Conservation (phyloP, 2,888 invertebrate species). For the Hyposoter dolosus region DNA sequence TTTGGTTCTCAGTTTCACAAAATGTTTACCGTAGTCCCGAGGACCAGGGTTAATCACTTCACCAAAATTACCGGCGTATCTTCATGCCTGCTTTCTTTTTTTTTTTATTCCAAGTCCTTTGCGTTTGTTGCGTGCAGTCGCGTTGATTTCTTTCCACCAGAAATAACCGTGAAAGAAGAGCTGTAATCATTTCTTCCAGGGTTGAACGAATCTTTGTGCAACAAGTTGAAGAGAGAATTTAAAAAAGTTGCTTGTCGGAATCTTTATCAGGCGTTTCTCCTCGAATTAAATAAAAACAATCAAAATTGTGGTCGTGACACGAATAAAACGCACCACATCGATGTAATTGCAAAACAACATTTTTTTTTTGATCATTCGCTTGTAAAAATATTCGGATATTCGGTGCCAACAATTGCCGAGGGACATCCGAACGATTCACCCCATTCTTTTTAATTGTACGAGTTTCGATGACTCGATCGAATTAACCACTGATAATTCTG, state of each 20-base stretch:
- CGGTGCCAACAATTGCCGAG: neutral
- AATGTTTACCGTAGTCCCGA: conserved; percentile 19
- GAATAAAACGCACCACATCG: neutral
- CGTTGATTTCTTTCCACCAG: conserved; percentile 17
- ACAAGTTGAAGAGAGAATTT: neutral
- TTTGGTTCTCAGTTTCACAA: conserved; percentile 17
- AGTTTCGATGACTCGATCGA: conserved; percentile 26
- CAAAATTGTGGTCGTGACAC: conserved; percentile 13
- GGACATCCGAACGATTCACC: neutral
- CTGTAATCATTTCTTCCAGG: conserved; percentile 25
- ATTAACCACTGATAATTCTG: conserved; percentile 31
- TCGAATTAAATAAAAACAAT: neutral
- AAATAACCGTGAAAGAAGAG: conserved; percentile 29
- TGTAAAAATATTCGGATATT: neutral
- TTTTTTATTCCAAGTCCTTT: neutral
- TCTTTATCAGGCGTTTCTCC: conserved; percentile 3
- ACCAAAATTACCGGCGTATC: conserved; percentile 26
- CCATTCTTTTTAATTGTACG: neutral
- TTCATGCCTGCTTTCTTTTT: neutral
- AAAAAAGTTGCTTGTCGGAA: neutral
- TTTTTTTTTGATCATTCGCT: neutral
- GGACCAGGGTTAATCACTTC: conserved; percentile 48
- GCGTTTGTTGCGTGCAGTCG: conserved; percentile 35
- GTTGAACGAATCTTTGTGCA: conserved; percentile 5
- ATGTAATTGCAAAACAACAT: neutral